phyloP scores from a whole-genome alignment of 2,113 vertebrate species.

The Osmerus mordax region DNA sequence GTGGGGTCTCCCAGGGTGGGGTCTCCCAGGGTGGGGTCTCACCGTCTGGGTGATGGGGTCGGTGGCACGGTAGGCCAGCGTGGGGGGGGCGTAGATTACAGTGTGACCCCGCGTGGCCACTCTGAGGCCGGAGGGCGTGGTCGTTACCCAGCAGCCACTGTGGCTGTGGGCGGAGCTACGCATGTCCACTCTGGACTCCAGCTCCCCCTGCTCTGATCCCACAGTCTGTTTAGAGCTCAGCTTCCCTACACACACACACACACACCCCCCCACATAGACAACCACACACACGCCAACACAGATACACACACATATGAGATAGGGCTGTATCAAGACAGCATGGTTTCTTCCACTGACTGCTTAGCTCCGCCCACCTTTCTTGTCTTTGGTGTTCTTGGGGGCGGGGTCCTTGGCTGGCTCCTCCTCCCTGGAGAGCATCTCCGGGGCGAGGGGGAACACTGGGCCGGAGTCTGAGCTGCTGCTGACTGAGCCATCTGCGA shows the following conservation, averaged over 20 bases:
- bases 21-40: conserved; percentile 28
- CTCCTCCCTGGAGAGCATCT: not conserved
- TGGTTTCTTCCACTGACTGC: not conserved
- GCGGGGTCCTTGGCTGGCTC: conserved; percentile 39
- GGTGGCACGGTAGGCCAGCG: conserved; percentile 74
- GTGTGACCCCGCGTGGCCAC: conserved; percentile 75
- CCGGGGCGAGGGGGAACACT: conserved; percentile 52
- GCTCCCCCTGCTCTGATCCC: conserved; percentile 49
- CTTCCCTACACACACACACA: conserved; percentile 41
- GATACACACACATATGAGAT: not conserved
- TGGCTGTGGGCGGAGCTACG: conserved; percentile 11
- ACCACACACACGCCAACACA: conserved; percentile 35
- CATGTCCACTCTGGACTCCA: conserved; percentile 9
- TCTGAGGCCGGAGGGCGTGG: conserved; percentile 75
- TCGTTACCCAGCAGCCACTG: conserved; percentile 83
- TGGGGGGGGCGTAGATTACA: conserved; percentile 57
- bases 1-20: too few relatives aligned
- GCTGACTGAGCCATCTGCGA: conserved; percentile 85
- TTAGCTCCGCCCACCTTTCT: conserved; percentile 65
- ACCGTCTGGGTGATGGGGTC: conserved; percentile 82
- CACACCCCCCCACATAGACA: not conserved
- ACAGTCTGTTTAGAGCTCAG: conserved; percentile 5
- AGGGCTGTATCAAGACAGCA: not conserved
- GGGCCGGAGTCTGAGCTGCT: conserved; percentile 79
- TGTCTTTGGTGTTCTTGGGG: conserved; percentile 37